A percentile compares a stretch with the other conserved stretches of the same genome.
Evolutionary conservation across 2,888 invertebrate genomes (phyloP).

Genomic region (Corythucha ciliata): DNA sequence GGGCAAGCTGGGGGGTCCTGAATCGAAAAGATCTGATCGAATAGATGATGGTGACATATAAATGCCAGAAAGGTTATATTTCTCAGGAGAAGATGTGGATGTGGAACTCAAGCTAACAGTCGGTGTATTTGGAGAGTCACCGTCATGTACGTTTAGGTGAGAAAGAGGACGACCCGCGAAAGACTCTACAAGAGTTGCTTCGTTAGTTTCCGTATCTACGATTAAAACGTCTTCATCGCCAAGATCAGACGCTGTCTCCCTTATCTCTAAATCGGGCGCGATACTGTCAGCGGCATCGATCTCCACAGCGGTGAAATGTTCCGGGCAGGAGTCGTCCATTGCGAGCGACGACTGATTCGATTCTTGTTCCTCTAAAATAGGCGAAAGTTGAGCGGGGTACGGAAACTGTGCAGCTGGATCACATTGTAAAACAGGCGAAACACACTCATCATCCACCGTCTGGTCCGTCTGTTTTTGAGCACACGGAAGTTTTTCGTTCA

Average conservation of each 20-base stretch:
- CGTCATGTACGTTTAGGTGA: slow-evolving; percentile 30
- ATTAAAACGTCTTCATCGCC: slow-evolving; percentile 43
- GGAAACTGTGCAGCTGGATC: slow-evolving; percentile 42
- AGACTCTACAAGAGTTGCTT: slow-evolving; percentile 42
- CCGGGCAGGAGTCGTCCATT: slow-evolving; percentile 34
- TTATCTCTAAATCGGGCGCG: slow-evolving; percentile 38
- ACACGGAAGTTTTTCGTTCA: slow-evolving; percentile 56
- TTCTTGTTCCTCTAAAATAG: slow-evolving; percentile 52
- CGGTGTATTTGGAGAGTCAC: slow-evolving; percentile 25
- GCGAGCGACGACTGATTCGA: slow-evolving; percentile 33
- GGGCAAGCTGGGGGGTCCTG: slow-evolving; percentile 33
- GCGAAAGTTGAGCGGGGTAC: slow-evolving; percentile 51
- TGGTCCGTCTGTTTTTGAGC: slow-evolving; percentile 41
- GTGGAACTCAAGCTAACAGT: slow-evolving; percentile 24
- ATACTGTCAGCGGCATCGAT: slow-evolving; percentile 31
- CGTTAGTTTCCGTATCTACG: slow-evolving; percentile 45
- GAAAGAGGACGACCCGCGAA: slow-evolving; percentile 34
- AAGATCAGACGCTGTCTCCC: slow-evolving; percentile 41
- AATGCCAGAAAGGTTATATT: slow-evolving; percentile 35
- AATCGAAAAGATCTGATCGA: slow-evolving; percentile 33
- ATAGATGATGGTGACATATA: slow-evolving; percentile 36
- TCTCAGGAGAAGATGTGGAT: slow-evolving; percentile 31
- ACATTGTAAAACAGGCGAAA: slow-evolving; percentile 28
- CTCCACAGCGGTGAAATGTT: slow-evolving; percentile 34
- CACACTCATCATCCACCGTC: slow-evolving; percentile 38